Conservation (phyloP, 2,113 vertebrate species). For the Lagopus muta region DNA sequence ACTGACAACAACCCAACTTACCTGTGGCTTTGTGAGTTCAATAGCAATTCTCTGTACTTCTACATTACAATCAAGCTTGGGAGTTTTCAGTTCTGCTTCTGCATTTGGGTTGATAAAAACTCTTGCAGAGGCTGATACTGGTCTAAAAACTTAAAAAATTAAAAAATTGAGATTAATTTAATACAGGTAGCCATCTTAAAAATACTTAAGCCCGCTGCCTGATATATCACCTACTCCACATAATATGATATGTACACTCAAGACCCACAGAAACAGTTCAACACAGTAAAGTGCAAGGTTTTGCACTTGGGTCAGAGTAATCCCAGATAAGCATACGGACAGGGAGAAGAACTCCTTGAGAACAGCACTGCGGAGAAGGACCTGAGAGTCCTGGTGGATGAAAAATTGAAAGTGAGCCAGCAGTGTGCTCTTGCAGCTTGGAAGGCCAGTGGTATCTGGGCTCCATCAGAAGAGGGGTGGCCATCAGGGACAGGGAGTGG, state of each 20-base stretch:
- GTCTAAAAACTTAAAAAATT: slow-evolving; percentile 88
- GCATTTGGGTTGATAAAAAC: slow-evolving; percentile 91
- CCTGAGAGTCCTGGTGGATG: too few relatives aligned
- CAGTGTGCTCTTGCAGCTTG: too few relatives aligned
- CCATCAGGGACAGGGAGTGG: too few relatives aligned
- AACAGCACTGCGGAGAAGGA: too few relatives aligned
- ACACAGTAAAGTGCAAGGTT: too few relatives aligned
- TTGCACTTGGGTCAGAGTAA: too few relatives aligned
- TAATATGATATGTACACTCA: rapidly evolving
- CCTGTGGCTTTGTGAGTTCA: slow-evolving; percentile 94
- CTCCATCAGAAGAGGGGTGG: too few relatives aligned
- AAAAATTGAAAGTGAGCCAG: too few relatives aligned
- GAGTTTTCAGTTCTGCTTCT: slow-evolving; percentile 87
- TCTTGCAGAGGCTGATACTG: slow-evolving; percentile 93
- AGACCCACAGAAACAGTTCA: neutral
- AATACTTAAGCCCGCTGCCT: neutral
- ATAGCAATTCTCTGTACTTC: slow-evolving; percentile 93
- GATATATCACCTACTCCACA: neutral
- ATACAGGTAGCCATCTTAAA: neutral
- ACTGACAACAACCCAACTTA: slow-evolving; percentile 7
- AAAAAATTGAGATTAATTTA: neutral
- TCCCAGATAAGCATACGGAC: too few relatives aligned
- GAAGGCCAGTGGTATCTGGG: too few relatives aligned
- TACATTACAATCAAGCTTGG: slow-evolving; percentile 87
- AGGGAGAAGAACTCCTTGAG: too few relatives aligned